A percentile compares a stretch with the other conserved stretches of the same genome.
Evolutionary conservation across 2,797 vertebrate genomes (phyloP).

Genomic region (Diceros bicornis): DNA sequence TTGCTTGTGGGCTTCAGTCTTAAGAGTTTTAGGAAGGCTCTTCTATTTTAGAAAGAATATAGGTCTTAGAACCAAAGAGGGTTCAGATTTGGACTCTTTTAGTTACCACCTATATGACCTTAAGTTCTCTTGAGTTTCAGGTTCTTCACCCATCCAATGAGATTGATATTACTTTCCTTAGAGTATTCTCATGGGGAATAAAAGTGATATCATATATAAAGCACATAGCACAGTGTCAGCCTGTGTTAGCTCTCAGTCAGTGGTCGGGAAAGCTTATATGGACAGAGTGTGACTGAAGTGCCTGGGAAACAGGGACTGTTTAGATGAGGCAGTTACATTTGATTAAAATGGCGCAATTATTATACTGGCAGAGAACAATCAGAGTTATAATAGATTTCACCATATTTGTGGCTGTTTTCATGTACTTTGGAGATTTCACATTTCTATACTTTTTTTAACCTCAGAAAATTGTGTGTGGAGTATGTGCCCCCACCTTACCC

Average conservation of each 20-base stretch:
- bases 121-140: neutral
- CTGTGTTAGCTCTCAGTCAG: neutral
- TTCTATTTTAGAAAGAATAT: neutral
- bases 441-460: neutral
- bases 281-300: neutral
- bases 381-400: neutral
- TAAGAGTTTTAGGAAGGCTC: neutral
- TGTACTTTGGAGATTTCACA: neutral
- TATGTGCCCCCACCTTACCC: neutral
- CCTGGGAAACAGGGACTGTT: neutral
- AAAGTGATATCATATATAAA: neutral
- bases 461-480: neutral
- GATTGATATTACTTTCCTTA: neutral
- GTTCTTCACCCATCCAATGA: neutral
- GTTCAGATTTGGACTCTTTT: neutral
- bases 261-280: neutral
- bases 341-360: neutral
- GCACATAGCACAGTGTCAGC: neutral
- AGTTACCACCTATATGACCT: neutral
- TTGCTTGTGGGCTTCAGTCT: neutral
- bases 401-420: neutral
- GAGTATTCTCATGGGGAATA: neutral
- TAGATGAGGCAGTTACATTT: slow-evolving; percentile 39
- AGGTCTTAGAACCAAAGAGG: slow-evolving; percentile 9
- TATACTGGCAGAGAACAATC: neutral